Evolutionary conservation across 2,113 vertebrate species (phyloP).

Genomic region (Craseonycteris thonglongyai): DNA sequence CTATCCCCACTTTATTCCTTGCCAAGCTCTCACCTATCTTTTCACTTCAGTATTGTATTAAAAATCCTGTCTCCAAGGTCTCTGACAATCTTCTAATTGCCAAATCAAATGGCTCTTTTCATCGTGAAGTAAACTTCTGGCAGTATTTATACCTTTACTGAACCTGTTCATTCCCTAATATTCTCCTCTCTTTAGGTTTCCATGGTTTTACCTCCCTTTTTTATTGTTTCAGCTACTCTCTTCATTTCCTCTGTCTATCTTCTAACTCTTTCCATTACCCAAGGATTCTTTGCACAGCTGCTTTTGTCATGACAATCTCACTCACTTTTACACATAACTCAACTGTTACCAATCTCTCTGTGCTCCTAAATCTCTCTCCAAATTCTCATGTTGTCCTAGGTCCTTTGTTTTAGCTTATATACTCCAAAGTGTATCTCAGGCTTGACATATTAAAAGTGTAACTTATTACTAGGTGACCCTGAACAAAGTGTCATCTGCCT

Average conservation of each 20-base stretch:
- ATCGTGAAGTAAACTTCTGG: neutral
- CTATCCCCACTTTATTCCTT: neutral
- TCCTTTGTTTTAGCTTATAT: neutral
- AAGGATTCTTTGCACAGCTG: neutral
- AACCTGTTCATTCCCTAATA: neutral
- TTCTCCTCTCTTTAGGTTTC: neutral
- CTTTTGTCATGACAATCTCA: neutral
- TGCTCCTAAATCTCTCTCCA: neutral
- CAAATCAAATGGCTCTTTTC: neutral
- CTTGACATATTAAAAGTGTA: neutral
- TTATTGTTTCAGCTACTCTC: neutral
- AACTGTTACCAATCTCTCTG: neutral
- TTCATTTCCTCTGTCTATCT: neutral
- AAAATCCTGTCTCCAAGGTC: neutral
- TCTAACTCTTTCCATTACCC: neutral
- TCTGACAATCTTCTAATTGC: neutral
- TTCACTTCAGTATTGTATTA: neutral
- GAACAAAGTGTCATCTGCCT: neutral
- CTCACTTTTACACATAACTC: neutral
- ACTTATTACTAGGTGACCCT: neutral
- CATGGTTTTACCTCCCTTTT: neutral
- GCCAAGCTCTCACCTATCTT: neutral
- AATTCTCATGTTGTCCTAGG: neutral
- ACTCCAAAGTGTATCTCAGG: neutral
- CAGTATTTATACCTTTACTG: neutral